Evolutionary conservation across 2,797 vertebrate genomes (phyloP).

Genomic region (Gambusia yucatana): DNA sequence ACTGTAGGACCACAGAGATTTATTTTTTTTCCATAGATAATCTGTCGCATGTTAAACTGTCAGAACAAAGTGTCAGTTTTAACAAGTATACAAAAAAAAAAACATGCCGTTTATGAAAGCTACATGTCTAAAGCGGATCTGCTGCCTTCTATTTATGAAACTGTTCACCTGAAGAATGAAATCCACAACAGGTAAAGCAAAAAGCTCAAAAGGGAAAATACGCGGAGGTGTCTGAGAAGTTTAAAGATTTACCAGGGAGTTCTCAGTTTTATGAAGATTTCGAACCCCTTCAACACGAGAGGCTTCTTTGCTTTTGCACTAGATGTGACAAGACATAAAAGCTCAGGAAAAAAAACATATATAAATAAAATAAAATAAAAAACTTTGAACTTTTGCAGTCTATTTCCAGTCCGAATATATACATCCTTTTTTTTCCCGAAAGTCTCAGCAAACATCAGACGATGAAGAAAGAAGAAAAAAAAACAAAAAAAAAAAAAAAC

Average conservation of each 20-base stretch:
- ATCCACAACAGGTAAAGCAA: background rate
- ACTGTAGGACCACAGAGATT: no score
- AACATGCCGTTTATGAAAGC: no score
- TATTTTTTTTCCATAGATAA: no score
- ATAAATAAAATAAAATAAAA: conserved; percentile 19
- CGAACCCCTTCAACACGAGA: conserved; percentile 32
- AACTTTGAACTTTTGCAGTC: conserved; percentile 34
- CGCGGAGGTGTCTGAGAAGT: conserved; percentile 18
- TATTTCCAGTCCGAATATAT: conserved; percentile 35
- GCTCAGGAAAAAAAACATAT: background rate
- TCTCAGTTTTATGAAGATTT: conserved; percentile 25
- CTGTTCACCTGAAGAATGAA: background rate
- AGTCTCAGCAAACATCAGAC: conserved; percentile 35
- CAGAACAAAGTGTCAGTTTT: no score
- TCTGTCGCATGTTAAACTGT: no score
- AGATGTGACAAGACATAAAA: conserved; percentile 52
- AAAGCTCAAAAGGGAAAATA: conserved; percentile 10
- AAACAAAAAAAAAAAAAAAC: conserved; percentile 35
- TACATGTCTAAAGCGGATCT: background rate
- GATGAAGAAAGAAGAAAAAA: conserved; percentile 2
- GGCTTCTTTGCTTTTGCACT: conserved; percentile 33
- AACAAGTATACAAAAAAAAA: no score
- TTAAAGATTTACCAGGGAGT: conserved; percentile 19
- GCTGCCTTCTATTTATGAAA: background rate
- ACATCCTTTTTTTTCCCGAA: conserved; percentile 19